Base-by-base conservation (phyloP, 2,113 vertebrate species). In the Callithrix jacchus region DNA sequence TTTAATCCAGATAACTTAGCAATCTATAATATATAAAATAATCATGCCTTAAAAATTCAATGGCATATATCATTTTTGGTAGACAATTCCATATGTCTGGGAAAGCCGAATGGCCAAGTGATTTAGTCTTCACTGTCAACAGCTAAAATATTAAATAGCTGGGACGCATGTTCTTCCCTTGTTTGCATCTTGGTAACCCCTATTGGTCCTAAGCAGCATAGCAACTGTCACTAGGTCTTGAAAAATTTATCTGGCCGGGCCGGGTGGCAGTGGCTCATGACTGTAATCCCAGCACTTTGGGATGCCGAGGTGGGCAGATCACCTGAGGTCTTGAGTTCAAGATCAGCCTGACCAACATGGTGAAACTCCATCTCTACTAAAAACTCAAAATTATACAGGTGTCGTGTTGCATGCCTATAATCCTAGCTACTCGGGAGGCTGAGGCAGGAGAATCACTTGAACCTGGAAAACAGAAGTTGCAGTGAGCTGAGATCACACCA, bases 11-110 rank as follows among this genome's bases (percentile, higher is more conserved):
- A 73, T 66, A 81, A 85, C 37, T 89, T 66, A 92, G 54, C 79
- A 70, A 17, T 93, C 45, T 92, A 76, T 47, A 49, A 70, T 52
- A 21, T 61, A 6, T 40, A 54, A 66, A 84, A 52, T 35, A 93
- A 89, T 13, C 49, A 74, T 90, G 61, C 54, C 35, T 92, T 49
- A 84, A 96, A 92, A 92, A 45, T 88, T 74, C 76, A 91, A 56
- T 32, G 79, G 49, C 18, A 76, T 6, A 6, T 95, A 32, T 32
- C 18, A 79, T 76, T 83, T 83, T 61, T 10, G 35, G 27, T 32
- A 94, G 79, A 91, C 20, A 66, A 82, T 90, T 91, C 58, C 32
- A 21, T 30, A 25, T 56, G 47, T 42, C 82, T 64, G 35, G 1
- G 87, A 93, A 85, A 47, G 17, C 21, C 27, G 61, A 74, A 76